A percentile compares a stretch with the other conserved stretches of the same genome.
phyloP scores from a whole-genome alignment of 2,797 vertebrate species.

The Vespertilio murinus region DNA sequence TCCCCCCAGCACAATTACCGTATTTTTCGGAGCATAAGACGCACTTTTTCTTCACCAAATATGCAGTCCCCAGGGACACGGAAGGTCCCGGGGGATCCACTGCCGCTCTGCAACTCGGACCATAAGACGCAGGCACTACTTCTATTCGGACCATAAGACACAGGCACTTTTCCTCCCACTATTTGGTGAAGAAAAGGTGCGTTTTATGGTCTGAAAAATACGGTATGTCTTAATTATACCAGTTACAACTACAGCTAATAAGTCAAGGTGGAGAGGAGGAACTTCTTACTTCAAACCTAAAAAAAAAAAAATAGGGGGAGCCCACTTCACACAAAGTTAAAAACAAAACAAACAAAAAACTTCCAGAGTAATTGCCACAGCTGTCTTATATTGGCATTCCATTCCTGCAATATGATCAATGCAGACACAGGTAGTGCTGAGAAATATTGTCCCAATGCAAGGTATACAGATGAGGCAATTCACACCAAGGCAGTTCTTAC shows the following conservation, averaged over 20 bases:
- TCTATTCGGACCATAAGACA: too few species aligned
- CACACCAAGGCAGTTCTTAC: constrained; percentile 79
- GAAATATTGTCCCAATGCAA: constrained; percentile 79
- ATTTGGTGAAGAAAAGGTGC: too few species aligned
- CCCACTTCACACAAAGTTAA: constrained; percentile 65
- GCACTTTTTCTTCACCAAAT: too few species aligned
- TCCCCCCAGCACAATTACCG: constrained; percentile 83
- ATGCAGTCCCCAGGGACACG: too few species aligned
- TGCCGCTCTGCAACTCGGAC: too few species aligned
- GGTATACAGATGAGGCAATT: constrained; percentile 83
- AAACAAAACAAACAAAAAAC: constrained; percentile 38
- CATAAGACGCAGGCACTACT: too few species aligned
- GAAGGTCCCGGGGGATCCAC: too few species aligned
- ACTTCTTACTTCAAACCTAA: constrained; percentile 71
- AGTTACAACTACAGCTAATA: constrained; percentile 80
- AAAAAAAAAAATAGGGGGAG: constrained; percentile 10
- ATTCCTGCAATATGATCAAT: constrained; percentile 65
- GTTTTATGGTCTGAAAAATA: too few species aligned
- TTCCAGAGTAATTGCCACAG: constrained; percentile 76
- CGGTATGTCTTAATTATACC: constrained; percentile 77
- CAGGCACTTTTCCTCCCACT: too few species aligned
- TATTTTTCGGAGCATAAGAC: too few species aligned
- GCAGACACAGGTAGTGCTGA: constrained; percentile 76
- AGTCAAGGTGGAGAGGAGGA: constrained; percentile 29
- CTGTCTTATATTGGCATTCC: constrained; percentile 68